phyloP scores from a whole-genome alignment of 2,888 invertebrate genomes.

The Clusia tigrina region DNA sequence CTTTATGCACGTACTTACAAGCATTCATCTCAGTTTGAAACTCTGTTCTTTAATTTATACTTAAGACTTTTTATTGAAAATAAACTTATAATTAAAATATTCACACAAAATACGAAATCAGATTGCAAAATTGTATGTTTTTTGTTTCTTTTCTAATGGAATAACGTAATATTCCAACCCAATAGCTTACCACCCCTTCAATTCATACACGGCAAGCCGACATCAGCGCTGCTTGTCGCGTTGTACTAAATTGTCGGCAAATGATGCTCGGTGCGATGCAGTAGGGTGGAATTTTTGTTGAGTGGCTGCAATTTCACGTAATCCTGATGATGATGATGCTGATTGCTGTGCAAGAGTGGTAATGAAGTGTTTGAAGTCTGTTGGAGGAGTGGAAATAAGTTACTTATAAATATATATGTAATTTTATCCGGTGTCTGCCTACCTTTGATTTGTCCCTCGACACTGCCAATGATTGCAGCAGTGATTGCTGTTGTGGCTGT shows the following conservation, averaged over 20 bases:
- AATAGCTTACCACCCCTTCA: too few species aligned
- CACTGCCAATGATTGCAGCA: conserved; percentile 36
- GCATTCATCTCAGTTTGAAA: too few species aligned
- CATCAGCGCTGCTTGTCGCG: too few species aligned
- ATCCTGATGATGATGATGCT: conserved; percentile 58
- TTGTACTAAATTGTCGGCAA: conserved; percentile 60
- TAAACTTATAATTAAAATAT: too few species aligned
- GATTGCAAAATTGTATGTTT: too few species aligned
- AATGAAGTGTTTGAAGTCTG: conserved; percentile 65
- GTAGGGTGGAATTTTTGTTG: conserved; percentile 54
- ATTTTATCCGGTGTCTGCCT: conserved; percentile 13
- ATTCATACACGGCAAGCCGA: too few species aligned
- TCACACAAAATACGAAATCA: too few species aligned
- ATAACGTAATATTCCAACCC: too few species aligned
- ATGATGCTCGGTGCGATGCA: conserved; percentile 63
- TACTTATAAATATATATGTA: conserved; percentile 4
- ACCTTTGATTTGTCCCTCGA: conserved; percentile 72
- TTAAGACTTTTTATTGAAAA: too few species aligned
- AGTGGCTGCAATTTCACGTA: conserved; percentile 59
- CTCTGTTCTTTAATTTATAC: too few species aligned
- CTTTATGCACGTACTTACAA: too few species aligned
- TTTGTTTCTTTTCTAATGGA: too few species aligned
- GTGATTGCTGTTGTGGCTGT: conserved; percentile 25
- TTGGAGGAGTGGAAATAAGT: background rate
- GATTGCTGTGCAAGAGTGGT: conserved; percentile 61